phyloP scores from a whole-genome alignment of 2,113 vertebrate species.

The Podocnemis expansa region DNA sequence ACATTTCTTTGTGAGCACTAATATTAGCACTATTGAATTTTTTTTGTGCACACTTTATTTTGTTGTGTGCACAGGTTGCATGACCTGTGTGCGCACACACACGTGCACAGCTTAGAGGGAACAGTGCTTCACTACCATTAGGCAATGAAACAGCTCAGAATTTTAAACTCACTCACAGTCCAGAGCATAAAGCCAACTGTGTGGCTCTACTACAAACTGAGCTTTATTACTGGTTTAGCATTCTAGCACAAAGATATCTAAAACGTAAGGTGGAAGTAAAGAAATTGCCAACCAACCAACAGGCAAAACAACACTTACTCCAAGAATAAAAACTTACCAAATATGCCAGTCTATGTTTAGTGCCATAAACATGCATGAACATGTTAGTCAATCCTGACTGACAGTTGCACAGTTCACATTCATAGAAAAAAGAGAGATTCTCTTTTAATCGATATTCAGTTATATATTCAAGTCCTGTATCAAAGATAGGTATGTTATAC shows the following conservation, averaged over 20 bases:
- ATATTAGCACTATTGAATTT: no score
- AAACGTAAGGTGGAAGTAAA: not conserved
- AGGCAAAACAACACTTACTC: not conserved
- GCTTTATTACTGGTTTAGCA: not conserved
- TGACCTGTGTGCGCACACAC: no score
- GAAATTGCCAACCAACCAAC: not conserved
- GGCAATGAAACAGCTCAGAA: not conserved
- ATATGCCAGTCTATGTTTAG: conserved; percentile 63
- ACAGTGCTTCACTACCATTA: no score
- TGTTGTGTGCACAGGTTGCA: no score
- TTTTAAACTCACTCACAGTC: not conserved
- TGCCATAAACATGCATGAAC: conserved; percentile 73
- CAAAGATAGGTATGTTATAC: not conserved
- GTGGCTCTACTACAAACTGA: not conserved
- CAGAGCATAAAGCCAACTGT: not conserved
- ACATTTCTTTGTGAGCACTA: no score
- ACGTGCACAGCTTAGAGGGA: no score
- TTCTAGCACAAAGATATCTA: not conserved
- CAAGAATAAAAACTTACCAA: conserved; percentile 49
- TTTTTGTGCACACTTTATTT: no score
- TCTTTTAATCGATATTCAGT: conserved; percentile 57
- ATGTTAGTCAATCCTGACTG: conserved; percentile 56
- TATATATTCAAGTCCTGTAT: conserved; percentile 66
- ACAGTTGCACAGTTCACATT: conserved; percentile 63
- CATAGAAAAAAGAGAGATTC: conserved; percentile 51